Conservation (phyloP, 2,888 invertebrate species). For the Drosophila subsilvestris region DNA sequence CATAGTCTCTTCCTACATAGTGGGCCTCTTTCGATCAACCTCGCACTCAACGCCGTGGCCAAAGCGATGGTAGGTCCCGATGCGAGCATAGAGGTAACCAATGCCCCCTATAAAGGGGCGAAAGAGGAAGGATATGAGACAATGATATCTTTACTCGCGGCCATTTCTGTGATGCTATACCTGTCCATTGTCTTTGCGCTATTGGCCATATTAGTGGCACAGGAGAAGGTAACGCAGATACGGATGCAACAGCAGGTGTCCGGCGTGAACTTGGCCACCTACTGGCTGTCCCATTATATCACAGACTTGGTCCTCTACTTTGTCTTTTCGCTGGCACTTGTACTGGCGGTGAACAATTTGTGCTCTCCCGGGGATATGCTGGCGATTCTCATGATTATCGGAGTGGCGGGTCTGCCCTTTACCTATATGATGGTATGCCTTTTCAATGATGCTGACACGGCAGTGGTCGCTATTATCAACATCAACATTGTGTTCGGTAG, state of each 20-base stretch:
- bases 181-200: constrained; percentile 57
- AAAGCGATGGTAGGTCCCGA: not conserved
- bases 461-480: no score
- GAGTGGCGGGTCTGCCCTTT: constrained; percentile 14
- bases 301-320: constrained; percentile 70
- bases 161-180: not conserved
- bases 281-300: constrained; percentile 88
- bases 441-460: constrained; percentile 83
- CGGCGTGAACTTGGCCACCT: constrained; percentile 87
- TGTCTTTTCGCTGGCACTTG: not conserved
- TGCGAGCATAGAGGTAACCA: constrained; percentile 83
- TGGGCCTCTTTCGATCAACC: constrained; percentile 26
- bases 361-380: not conserved
- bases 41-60: constrained; percentile 38
- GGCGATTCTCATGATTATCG: constrained; percentile 11
- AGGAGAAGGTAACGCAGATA: constrained; percentile 87
- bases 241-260: constrained; percentile 90
- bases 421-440: constrained; percentile 10
- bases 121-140: not conserved
- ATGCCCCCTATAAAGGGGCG: constrained; percentile 86
- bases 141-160: not conserved
- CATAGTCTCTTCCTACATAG: not conserved
- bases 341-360: not conserved
- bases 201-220: constrained; percentile 85
- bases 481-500: not conserved